Conservation (phyloP, 2,797 vertebrate species). For the Onychomys leucogaster region DNA sequence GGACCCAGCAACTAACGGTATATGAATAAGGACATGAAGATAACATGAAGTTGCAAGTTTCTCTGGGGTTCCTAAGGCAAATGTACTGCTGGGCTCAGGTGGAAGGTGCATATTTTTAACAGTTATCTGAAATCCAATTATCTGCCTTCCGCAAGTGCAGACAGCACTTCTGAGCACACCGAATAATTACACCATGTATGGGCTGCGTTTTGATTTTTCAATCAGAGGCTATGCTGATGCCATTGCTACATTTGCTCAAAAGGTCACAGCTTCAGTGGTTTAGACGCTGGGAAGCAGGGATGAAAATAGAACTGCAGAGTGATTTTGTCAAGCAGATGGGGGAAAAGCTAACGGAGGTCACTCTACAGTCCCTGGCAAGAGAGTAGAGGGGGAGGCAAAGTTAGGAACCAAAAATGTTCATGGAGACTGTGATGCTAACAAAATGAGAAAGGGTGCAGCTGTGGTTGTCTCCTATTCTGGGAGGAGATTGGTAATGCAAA, state of each 20-base stretch:
- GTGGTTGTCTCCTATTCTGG: neutral
- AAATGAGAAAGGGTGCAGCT: neutral
- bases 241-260: slow-evolving; percentile 71
- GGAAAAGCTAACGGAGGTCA: slow-evolving; percentile 49
- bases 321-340: slow-evolving; percentile 70
- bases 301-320: slow-evolving; percentile 77
- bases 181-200: slow-evolving; percentile 73
- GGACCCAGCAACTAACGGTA: neutral
- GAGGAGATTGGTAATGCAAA: slow-evolving; percentile 27
- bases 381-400: neutral
- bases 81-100: slow-evolving; percentile 69
- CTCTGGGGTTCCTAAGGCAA: slow-evolving; percentile 3
- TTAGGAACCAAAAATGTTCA: neutral
- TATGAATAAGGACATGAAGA: neutral
- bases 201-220: slow-evolving; percentile 81
- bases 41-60: slow-evolving; percentile 24
- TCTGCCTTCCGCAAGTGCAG: slow-evolving; percentile 69
- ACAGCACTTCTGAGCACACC: slow-evolving; percentile 31
- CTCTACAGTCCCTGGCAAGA: neutral
- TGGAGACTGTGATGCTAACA: neutral
- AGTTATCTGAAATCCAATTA: slow-evolving; percentile 83
- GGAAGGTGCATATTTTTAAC: slow-evolving; percentile 76
- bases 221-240: slow-evolving; percentile 69
- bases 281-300: slow-evolving; percentile 64
- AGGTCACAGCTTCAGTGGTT: slow-evolving; percentile 74